Conservation (phyloP, 1,140 invertebrate species). For the Scaptomyza hsui region DNA sequence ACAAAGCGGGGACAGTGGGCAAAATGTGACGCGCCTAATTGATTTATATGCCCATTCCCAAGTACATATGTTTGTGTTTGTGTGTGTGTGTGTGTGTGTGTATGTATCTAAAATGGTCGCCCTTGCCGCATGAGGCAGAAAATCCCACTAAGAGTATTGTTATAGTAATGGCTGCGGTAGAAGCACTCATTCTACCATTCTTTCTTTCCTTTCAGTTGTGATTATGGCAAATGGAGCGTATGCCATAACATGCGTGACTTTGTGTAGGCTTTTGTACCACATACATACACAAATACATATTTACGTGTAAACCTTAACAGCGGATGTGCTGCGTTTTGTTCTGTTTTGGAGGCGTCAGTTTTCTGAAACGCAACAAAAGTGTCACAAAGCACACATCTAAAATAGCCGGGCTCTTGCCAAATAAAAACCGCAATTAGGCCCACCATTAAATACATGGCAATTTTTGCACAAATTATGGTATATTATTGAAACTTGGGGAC, state of each 20-base stretch:
- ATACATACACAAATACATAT: not conserved
- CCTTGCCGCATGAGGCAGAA: conserved; percentile 9
- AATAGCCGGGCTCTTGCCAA: conserved; percentile 11
- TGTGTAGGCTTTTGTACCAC: conserved; percentile 13
- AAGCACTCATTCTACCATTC: conserved; percentile 4
- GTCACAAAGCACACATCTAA: conserved; percentile 15
- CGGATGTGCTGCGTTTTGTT: conserved; percentile 5
- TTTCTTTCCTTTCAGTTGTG: conserved; percentile 4
- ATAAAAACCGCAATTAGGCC: conserved; percentile 16
- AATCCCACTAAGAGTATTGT: conserved; percentile 33
- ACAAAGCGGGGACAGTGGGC: conserved; percentile 25
- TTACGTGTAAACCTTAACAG: not conserved
- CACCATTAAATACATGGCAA: conserved; percentile 10
- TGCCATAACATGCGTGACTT: conserved; percentile 20
- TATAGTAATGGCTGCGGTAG: conserved; percentile 46
- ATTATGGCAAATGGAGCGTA: conserved; percentile 18
- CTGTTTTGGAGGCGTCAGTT: conserved; percentile 21
- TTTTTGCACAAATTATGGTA: conserved; percentile 20
- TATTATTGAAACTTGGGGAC: not conserved
- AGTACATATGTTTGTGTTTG: not conserved
- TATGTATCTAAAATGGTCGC: conserved; percentile 2
- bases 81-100: not conserved
- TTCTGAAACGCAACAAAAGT: conserved; percentile 22
- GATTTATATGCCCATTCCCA: conserved; percentile 60
- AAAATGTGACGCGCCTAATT: conserved; percentile 59